Evolutionary conservation across 2,888 invertebrate genomes (phyloP), one percentile per base, ranked within the genome.

Genomic region (Pollenia labialis): DNA sequence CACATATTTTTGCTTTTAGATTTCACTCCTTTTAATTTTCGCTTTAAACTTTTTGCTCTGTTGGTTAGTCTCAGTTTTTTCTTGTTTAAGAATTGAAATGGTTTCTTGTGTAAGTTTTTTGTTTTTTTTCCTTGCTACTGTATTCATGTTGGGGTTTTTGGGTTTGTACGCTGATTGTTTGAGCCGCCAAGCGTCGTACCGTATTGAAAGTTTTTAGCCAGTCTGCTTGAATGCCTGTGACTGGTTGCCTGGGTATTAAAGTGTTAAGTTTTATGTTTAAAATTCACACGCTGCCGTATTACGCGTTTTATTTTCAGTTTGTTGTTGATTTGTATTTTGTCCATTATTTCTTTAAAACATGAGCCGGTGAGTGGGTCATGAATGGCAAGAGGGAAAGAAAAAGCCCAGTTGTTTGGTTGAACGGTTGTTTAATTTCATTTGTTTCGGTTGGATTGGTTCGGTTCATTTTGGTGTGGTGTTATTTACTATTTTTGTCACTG

Each of bases 221-320:
- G 80, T 16, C 48, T 52, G 60, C 79, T 60, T 75, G 50, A 52
- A 18, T 75, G 46, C n/a, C 11, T 48, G 56, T 71, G 56, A 11
- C 46, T 44, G 8, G 18, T 11, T 81, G 40, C 11, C 64, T 79
- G 76, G 48, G 72, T 77, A 74, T 84, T 81, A 84, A 87, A 84
- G 81, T 87, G 87, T 84, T 81, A 87, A 84, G 69, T 84, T 84
- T 84, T 69, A 77, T 81, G 62, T 75, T 79, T 74, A 84, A 87
- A 87, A 84, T 87, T 87, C 87, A 84, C 87, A 87, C 87, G 87
- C 87, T 87, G 74, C 87, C 50, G 87, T 87, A 77, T 84, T 87
- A 87, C 87, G 84, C 87, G 84, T 81, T 84, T 80, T 23, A 42
- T 60, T 66, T 77, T 58, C 16, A 18, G 16, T 69, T 60, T 44